Evolutionary conservation across 2,888 invertebrate species (phyloP), one percentile per base, ranked within the genome.

Genomic region (Athrips mouffetella): DNA sequence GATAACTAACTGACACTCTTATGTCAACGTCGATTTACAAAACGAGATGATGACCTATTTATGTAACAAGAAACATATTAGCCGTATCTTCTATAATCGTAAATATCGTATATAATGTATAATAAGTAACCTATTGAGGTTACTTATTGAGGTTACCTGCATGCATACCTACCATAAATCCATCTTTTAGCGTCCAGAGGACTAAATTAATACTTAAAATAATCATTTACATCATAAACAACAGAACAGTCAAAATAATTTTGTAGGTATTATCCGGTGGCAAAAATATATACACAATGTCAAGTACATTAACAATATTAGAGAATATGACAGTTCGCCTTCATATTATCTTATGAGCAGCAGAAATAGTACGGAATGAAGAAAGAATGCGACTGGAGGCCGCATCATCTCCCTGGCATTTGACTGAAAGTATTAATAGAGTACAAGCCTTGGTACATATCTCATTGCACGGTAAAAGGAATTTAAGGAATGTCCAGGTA

Each of bases 351-450:
- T 21, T 37, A 37, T 21, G 21, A 37, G 49, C 7, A 49, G 50
- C 57, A 35, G 49, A 65, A 65, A 65, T 62, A 63, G 53, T 57
- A 39, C 42, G 55, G 57, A 62, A 65, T 62, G 52, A 42, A 44
- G 57, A 55, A 62, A 54, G 51, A 54, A 52, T 50, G 48, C 33
- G 15, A 29, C 20, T 31, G 52, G 54, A 63, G 64, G 65, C 57
- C 57, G 21, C 45, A 30, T 47, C 11, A 47, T 44, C 39, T 47
- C 31, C 10, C 30, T 21, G 42, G 35, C 16, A 47, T 47, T 46
- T 42, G 30, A 10, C 6, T 35, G 18, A 21, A 37, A 23, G 41
- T 44, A 42, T 47, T 37, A 50, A 46, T 42, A 46, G 42, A 3
- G 30, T 45, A 21, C n/a, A 25, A 35, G 35, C 45, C 45, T 45